Evolutionary conservation across 2,888 invertebrate species (phyloP).

Genomic region (Calliopum simillimum): DNA sequence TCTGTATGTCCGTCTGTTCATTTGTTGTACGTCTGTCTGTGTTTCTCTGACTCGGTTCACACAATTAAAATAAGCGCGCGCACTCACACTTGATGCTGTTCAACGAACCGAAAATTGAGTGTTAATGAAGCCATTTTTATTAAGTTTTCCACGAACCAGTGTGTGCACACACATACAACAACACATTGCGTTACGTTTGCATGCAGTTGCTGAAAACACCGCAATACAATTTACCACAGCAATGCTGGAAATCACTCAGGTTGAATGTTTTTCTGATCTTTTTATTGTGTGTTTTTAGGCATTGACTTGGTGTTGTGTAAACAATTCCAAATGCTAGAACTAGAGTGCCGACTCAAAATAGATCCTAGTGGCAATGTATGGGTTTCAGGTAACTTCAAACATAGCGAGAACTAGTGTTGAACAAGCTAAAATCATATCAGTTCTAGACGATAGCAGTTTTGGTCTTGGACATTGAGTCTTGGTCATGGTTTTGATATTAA

Average conservation of each 20-base stretch:
- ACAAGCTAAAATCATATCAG: too few relatives aligned
- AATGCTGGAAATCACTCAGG: too few relatives aligned
- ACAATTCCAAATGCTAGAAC: too few relatives aligned
- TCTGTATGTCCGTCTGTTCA: too few relatives aligned
- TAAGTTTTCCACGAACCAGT: constrained; percentile 39
- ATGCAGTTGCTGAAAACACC: constrained; percentile 22
- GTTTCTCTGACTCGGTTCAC: constrained; percentile 11
- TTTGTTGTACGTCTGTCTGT: too few relatives aligned
- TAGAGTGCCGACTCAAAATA: too few relatives aligned
- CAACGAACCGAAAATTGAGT: constrained; percentile 44
- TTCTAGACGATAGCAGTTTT: too few relatives aligned
- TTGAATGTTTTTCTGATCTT: not conserved
- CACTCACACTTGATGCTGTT: constrained; percentile 28
- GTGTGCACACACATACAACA: not conserved
- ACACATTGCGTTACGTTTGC: constrained; percentile 10
- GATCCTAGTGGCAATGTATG: too few relatives aligned
- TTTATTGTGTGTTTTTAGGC: constrained; percentile 19
- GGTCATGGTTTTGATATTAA: too few relatives aligned
- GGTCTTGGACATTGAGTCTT: too few relatives aligned
- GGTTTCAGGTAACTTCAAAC: too few relatives aligned
- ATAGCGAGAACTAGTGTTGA: too few relatives aligned
- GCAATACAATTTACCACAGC: constrained; percentile 19
- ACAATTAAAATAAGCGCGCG: constrained; percentile 34
- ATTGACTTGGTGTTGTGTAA: not conserved
- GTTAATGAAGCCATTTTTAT: constrained; percentile 45